Evolutionary conservation across 2,797 vertebrate species (phyloP).

Genomic region (Acanthopagrus latus): DNA sequence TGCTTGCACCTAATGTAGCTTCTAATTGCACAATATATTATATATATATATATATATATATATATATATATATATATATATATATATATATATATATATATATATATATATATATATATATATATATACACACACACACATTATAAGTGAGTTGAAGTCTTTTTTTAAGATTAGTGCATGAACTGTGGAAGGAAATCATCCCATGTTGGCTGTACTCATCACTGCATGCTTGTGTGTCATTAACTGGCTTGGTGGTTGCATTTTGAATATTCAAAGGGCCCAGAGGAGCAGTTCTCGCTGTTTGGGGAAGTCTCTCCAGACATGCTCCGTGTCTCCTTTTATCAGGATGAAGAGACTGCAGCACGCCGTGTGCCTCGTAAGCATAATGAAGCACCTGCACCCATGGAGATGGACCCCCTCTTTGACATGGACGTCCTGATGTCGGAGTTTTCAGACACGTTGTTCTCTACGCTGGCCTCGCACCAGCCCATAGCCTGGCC

Average conservation of each 20-base stretch:
- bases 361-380: conserved; percentile 83
- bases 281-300: conserved; percentile 86
- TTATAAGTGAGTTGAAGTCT: background rate
- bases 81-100: too few species aligned
- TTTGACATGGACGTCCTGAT: conserved; percentile 97
- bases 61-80: too few species aligned
- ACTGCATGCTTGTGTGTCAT: conserved; percentile 73
- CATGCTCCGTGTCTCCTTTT: conserved; percentile 87
- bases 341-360: conserved; percentile 93
- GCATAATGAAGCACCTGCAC: conserved; percentile 88
- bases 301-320: conserved; percentile 90
- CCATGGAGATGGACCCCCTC: conserved; percentile 96
- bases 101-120: too few species aligned
- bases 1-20: conserved; percentile 6
- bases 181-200: background rate
- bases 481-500: conserved; percentile 94
- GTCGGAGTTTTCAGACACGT: conserved; percentile 96
- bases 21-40: background rate
- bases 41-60: background rate
- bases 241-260: conserved; percentile 79
- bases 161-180: conserved; percentile 20
- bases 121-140: too few species aligned
- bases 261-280: conserved; percentile 82
- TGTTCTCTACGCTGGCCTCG: conserved; percentile 95
- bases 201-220: conserved; percentile 38